Percentiles rank a stretch among this genome's conserved stretches.
These are phyloP conservation scores for Ceryle rudis DNA, from an alignment of 2,797 vertebrate species.

Conservation along the genomic window DNA sequence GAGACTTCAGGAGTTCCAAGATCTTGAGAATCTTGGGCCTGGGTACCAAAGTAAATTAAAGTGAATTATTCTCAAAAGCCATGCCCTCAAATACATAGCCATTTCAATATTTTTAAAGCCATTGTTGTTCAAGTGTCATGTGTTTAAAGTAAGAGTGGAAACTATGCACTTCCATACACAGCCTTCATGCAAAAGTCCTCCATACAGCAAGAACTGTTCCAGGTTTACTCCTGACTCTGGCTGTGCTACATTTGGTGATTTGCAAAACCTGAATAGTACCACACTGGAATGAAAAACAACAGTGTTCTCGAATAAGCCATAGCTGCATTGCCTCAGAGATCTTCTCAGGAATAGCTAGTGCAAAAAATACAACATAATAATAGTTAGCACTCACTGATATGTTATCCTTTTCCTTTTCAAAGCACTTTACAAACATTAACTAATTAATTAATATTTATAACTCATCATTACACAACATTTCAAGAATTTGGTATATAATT, in stretches of 20 bases:
- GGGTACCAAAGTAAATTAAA: background rate
- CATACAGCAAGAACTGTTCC: background rate
- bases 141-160: background rate
- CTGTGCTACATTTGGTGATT: background rate
- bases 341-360: background rate
- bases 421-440: constrained; percentile 1
- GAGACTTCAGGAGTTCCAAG: background rate
- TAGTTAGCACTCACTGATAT: background rate
- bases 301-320: background rate
- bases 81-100: background rate
- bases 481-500: background rate
- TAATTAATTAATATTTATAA: constrained; percentile 28
- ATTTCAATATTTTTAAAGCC: background rate
- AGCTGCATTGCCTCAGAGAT: background rate
- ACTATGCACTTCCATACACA: background rate
- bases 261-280: background rate
- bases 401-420: background rate
- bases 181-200: background rate
- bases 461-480: background rate
- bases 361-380: background rate
- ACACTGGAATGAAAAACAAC: background rate
- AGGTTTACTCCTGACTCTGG: background rate
- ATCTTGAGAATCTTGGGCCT: background rate
- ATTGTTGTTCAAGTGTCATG: background rate
- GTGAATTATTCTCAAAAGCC: background rate